Conservation (phyloP, 2,113 vertebrate species). For the Fukomys damarensis region DNA sequence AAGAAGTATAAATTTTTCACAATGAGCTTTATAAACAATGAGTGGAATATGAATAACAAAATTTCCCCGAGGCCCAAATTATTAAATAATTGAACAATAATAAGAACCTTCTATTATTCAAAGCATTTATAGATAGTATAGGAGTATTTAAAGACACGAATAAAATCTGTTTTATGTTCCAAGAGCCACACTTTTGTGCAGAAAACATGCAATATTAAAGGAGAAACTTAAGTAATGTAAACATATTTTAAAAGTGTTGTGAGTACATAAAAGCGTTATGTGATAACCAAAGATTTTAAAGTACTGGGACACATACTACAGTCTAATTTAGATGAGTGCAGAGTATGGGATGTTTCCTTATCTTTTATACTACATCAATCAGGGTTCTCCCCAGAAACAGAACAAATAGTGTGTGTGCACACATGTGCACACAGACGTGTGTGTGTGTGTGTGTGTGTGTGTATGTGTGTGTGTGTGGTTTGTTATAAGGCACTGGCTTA, state of each 20-base stretch:
- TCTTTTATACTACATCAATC: background rate
- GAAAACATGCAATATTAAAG: background rate
- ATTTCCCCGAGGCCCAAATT: background rate
- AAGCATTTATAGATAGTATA: background rate
- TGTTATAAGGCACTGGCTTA: background rate
- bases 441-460: background rate
- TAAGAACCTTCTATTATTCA: background rate
- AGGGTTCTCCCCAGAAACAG: background rate
- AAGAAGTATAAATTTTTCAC: background rate
- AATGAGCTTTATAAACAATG: background rate
- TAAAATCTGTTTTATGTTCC: background rate
- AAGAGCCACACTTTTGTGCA: background rate
- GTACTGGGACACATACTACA: background rate
- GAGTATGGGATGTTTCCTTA: background rate
- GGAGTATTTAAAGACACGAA: background rate
- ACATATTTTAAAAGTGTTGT: background rate
- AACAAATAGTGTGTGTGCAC: background rate
- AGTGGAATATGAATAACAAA: background rate
- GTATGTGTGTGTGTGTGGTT: background rate
- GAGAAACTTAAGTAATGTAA: background rate
- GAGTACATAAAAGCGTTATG: background rate
- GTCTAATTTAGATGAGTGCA: background rate
- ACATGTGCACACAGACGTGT: background rate
- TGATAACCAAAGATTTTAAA: background rate
- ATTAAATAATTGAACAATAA: background rate